Conservation (phyloP, 2,888 invertebrate species). For the Microdon myrmicae region DNA sequence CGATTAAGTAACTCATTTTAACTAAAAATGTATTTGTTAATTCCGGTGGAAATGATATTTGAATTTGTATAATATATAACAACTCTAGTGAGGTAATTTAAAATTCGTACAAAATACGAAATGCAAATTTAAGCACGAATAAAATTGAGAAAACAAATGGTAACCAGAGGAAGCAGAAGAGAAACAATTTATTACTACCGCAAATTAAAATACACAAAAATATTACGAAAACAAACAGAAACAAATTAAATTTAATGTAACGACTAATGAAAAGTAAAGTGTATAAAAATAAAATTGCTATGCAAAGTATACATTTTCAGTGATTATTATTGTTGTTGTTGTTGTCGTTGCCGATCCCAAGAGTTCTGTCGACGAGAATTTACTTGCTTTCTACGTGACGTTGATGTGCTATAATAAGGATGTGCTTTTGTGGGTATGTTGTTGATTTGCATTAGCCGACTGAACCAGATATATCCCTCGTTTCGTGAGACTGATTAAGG, state of each 20-base stretch:
- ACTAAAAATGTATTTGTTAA: slow-evolving; percentile 41
- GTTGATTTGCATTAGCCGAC: too few species aligned
- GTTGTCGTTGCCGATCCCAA: too few species aligned
- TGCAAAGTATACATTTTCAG: too few species aligned
- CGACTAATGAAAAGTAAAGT: slow-evolving; percentile 34
- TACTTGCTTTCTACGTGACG: too few species aligned
- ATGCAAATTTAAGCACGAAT: too few species aligned
- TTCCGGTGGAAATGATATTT: slow-evolving; percentile 18
- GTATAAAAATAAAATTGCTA: slow-evolving; percentile 43
- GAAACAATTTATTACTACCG: slow-evolving; percentile 42
- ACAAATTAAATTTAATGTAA: slow-evolving; percentile 12
- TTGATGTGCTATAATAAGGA: too few species aligned
- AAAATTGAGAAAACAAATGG: not conserved
- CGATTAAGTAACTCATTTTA: too few species aligned
- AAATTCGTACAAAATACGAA: slow-evolving; percentile 28
- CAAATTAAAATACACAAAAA: slow-evolving; percentile 19
- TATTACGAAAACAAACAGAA: slow-evolving; percentile 7
- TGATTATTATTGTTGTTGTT: too few species aligned
- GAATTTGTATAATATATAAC: slow-evolving; percentile 39
- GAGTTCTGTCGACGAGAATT: too few species aligned
- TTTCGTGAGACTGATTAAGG: too few species aligned
- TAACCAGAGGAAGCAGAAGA: slow-evolving; percentile 35
- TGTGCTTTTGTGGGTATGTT: too few species aligned
- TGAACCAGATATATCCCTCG: too few species aligned
- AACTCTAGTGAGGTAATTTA: slow-evolving; percentile 31